Evolutionary conservation across 1,140 invertebrate genomes (phyloP).

Genomic region (Zaprionus vittiger): DNA sequence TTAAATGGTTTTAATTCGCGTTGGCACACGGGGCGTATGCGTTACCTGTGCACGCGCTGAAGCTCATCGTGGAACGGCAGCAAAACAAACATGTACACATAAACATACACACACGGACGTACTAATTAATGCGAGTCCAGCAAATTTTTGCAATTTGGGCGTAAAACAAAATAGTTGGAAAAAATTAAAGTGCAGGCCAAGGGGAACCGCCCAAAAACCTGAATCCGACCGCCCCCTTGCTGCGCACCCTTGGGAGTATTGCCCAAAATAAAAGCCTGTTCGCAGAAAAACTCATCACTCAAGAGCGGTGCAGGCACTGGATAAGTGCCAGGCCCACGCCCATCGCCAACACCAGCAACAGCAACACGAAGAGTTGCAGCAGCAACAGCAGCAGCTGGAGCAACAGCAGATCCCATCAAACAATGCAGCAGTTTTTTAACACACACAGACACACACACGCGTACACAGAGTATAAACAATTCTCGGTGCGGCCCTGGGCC

Average conservation of each 20-base stretch:
- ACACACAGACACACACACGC: constrained; percentile 5
- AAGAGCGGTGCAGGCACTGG: constrained; percentile 35
- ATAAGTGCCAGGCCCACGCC: constrained; percentile 38
- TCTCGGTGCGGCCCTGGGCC: constrained; percentile 30
- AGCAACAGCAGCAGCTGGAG: constrained; percentile 25
- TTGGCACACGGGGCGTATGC: constrained; percentile 47
- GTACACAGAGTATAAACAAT: constrained; percentile 23
- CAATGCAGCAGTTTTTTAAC: constrained; percentile 48
- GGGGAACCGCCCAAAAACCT: constrained; percentile 24
- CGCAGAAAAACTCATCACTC: constrained; percentile 70
- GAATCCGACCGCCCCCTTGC: not conserved
- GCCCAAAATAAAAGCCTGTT: constrained; percentile 47
- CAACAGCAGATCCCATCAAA: constrained; percentile 60
- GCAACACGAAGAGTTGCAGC: constrained; percentile 5
- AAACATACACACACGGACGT: constrained; percentile 3
- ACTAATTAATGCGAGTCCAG: constrained; percentile 22
- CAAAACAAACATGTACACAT: constrained; percentile 18
- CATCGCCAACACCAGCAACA: constrained; percentile 15
- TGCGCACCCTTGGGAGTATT: constrained; percentile 14
- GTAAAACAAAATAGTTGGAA: constrained; percentile 41
- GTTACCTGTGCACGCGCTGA: constrained; percentile 25
- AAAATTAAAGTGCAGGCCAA: constrained; percentile 54
- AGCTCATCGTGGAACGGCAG: constrained; percentile 1
- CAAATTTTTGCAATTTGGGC: constrained; percentile 40
- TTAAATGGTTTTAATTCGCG: constrained; percentile 50